A percentile compares a stretch with the other conserved stretches of the same genome.
Conservation (phyloP, 2,113 vertebrate genomes). For the Vulpes lagopus region DNA sequence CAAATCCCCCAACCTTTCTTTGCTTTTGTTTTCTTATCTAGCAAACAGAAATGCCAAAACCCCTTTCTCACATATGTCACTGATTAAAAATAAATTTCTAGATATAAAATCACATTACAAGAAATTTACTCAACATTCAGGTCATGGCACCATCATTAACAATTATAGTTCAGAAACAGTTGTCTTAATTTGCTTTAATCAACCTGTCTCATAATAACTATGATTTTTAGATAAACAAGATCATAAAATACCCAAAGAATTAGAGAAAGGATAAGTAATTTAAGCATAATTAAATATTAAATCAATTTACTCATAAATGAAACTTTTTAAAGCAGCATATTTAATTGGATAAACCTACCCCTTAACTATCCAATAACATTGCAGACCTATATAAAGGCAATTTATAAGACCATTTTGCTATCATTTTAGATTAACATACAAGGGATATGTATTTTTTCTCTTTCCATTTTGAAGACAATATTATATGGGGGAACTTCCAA, state of each 20-base stretch:
- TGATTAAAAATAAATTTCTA: not conserved
- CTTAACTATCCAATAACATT: not conserved
- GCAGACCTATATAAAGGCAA: not conserved
- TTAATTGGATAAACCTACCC: not conserved
- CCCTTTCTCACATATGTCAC: not conserved
- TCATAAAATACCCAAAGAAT: not conserved
- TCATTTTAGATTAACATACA: not conserved
- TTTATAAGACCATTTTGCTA: not conserved
- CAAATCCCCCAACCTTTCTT: not conserved
- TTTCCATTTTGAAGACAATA: not conserved
- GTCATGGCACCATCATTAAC: not conserved
- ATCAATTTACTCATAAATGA: not conserved
- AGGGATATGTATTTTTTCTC: not conserved
- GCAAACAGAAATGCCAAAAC: not conserved
- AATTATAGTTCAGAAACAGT: not conserved
- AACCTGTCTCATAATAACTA: not conserved
- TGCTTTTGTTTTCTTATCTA: not conserved
- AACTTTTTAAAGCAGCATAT: not conserved
- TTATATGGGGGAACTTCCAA: not conserved
- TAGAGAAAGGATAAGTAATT: not conserved
- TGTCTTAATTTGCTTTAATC: not conserved
- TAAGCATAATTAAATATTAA: not conserved
- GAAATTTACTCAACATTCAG: not conserved
- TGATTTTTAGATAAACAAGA: not conserved
- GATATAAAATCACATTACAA: not conserved